phyloP scores from a whole-genome alignment of 2,888 invertebrate genomes.

The Bibio marci region DNA sequence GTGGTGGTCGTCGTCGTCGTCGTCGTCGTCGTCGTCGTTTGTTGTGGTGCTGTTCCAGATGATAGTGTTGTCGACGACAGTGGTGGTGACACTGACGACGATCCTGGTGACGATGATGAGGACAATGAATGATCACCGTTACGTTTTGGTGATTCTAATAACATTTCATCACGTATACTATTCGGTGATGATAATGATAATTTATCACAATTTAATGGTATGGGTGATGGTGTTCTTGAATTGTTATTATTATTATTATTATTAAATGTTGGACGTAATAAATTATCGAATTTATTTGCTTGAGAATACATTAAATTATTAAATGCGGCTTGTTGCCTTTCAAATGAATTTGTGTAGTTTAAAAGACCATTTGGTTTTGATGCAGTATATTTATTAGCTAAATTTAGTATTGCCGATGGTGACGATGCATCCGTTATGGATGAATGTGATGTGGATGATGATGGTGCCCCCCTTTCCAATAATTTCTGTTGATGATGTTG shows the following conservation, averaged over 20 bases:
- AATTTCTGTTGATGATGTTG: background rate
- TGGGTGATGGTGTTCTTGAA: slow-evolving; percentile 3
- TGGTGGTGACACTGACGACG: background rate
- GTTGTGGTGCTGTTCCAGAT: too few species aligned
- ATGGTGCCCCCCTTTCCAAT: slow-evolving; percentile 3
- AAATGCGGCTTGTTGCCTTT: background rate
- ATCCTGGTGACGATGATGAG: background rate
- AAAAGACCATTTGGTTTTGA: slow-evolving; percentile 3
- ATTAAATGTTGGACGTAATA: too few species aligned
- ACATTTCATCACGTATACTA: slow-evolving; percentile 3
- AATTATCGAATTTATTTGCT: too few species aligned
- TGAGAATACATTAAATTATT: too few species aligned
- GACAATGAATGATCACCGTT: slow-evolving; percentile 5
- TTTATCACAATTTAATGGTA: slow-evolving; percentile 4
- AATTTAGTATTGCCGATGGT: background rate
- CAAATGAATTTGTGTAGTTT: background rate
- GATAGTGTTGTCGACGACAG: too few species aligned
- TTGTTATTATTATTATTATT: too few species aligned
- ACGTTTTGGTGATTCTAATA: slow-evolving; percentile 2
- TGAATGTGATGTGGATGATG: background rate
- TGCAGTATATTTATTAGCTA: slow-evolving; percentile 2
- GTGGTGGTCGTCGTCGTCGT: too few species aligned
- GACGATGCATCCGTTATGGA: background rate
- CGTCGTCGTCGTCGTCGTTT: too few species aligned
- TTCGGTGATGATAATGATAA: slow-evolving; percentile 1